Conservation (phyloP, 1,140 invertebrate species). For the Elymnias hypermnestra region DNA sequence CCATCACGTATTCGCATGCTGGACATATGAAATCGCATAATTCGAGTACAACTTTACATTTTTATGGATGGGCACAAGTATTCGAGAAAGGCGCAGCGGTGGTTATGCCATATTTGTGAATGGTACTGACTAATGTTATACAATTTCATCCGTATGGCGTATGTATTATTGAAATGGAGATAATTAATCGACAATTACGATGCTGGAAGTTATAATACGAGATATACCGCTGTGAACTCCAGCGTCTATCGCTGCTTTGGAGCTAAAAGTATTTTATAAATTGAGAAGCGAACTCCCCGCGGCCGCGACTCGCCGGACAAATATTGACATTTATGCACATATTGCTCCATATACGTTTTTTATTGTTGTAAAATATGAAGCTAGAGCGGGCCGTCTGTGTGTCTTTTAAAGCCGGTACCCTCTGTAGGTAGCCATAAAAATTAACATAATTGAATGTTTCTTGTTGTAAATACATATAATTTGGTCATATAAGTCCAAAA, state of each 20-base stretch:
- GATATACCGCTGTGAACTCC: constrained; percentile 60
- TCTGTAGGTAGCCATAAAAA: constrained; percentile 63
- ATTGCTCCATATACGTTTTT: constrained; percentile 74
- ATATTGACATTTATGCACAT: constrained; percentile 74
- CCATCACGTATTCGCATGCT: constrained; percentile 43
- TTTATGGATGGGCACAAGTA: constrained; percentile 42
- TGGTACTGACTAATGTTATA: constrained; percentile 58
- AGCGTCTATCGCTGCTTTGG: constrained; percentile 40
- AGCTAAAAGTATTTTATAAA: constrained; percentile 54
- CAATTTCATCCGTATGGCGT: constrained; percentile 59
- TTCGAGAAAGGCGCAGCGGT: constrained; percentile 33
- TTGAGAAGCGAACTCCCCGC: constrained; percentile 31
- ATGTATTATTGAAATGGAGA: constrained; percentile 68
- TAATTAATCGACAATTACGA: constrained; percentile 73
- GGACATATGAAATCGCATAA: constrained; percentile 41
- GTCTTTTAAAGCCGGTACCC: constrained; percentile 50
- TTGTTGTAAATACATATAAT: constrained; percentile 58
- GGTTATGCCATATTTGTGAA: constrained; percentile 60
- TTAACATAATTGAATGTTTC: constrained; percentile 70
- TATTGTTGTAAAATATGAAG: constrained; percentile 72
- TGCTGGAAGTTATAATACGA: constrained; percentile 54
- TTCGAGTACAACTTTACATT: constrained; percentile 45
- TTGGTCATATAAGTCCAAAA: constrained; percentile 45
- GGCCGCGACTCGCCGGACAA: constrained; percentile 36
- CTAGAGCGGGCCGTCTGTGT: constrained; percentile 47